phyloP scores from a whole-genome alignment of 2,888 invertebrate genomes.

The Lepidochrysops patricia region DNA sequence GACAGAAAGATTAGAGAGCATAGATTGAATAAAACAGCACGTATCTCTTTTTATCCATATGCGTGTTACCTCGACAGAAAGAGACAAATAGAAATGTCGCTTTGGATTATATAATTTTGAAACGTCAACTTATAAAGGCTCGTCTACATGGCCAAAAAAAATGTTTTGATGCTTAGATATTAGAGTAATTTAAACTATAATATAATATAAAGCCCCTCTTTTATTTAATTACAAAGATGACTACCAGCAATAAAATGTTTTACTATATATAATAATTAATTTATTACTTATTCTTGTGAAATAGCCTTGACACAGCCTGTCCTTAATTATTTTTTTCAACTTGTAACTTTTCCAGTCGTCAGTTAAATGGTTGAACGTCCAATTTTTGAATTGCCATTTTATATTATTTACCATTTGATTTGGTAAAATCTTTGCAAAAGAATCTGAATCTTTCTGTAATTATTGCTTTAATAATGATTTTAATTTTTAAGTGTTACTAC shows the following conservation, averaged over 20 bases:
- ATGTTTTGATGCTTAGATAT: background rate
- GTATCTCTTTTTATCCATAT: background rate
- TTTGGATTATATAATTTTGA: background rate
- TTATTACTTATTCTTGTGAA: no score
- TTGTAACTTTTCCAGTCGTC: background rate
- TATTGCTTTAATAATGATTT: no score
- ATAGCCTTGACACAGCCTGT: no score
- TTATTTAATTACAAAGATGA: no score
- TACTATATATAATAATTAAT: no score
- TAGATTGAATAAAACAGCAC: background rate
- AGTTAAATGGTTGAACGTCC: background rate
- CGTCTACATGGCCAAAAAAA: background rate
- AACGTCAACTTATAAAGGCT: background rate
- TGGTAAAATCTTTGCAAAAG: background rate
- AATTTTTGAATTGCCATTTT: background rate
- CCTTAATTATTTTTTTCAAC: background rate
- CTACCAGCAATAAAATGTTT: background rate
- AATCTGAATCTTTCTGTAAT: no score
- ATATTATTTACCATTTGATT: background rate
- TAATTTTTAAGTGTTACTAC: no score
- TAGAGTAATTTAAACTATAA: no score
- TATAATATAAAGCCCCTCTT: no score
- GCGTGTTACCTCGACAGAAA: background rate
- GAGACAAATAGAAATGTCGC: background rate
- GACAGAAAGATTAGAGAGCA: background rate